These are phyloP conservation scores for Chrysomela aeneicollis DNA, from an alignment of 2,888 invertebrate species.

Conservation along the genomic window DNA sequence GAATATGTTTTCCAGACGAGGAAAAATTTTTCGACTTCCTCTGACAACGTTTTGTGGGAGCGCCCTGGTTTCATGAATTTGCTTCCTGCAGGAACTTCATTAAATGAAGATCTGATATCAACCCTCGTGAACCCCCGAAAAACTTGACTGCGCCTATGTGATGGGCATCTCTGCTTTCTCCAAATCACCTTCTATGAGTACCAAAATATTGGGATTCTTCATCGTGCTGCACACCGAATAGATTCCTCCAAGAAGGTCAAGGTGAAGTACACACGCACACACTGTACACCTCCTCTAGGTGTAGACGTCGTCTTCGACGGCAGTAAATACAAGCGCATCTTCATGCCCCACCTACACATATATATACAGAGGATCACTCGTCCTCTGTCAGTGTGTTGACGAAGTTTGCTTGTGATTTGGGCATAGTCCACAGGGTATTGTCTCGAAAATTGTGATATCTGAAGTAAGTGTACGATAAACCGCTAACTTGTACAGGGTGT, in stretches of 20 bases:
- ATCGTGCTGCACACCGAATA: conserved; percentile 26
- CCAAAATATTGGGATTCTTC: conserved; percentile 38
- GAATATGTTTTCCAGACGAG: no score
- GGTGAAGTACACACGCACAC: conserved; percentile 42
- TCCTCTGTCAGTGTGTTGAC: background rate
- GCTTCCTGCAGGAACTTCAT: no score
- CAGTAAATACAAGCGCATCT: conserved; percentile 1
- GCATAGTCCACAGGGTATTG: background rate
- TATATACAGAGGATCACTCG: conserved; percentile 30
- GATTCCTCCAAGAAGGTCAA: conserved; percentile 44
- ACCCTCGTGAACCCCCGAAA: no score
- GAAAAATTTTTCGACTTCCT: no score
- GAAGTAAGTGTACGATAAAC: background rate
- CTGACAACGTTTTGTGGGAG: no score
- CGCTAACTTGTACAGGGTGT: conserved; percentile 38
- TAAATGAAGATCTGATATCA: no score
- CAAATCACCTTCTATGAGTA: background rate
- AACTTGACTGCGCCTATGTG: no score
- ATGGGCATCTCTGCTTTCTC: background rate
- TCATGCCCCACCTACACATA: conserved; percentile 47
- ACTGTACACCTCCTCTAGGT: background rate
- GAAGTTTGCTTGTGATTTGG: background rate
- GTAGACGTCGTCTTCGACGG: background rate
- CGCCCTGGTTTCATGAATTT: no score
- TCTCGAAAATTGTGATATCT: conserved; percentile 43